Evolutionary conservation across 30 jellyfish, hydroid and myxozoan genomes (phyloP).

Genomic region (Catostylus mosaicus): DNA sequence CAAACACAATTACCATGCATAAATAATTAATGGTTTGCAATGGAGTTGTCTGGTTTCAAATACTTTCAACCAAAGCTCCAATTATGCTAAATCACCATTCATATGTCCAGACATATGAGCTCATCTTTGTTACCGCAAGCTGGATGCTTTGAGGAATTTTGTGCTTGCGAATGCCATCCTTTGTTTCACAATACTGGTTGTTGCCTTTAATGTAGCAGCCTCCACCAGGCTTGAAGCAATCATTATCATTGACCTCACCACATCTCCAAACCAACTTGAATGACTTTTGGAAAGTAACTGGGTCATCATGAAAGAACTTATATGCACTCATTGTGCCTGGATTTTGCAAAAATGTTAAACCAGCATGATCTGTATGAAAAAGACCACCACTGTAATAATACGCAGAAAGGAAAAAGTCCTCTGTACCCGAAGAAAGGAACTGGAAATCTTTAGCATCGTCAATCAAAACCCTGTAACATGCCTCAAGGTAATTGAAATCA

Average conservation of each 20-base stretch:
- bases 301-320: conserved; percentile 85
- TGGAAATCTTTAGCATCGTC: conserved; percentile 58
- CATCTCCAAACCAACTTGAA: conserved; percentile 83
- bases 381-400: conserved; percentile 74
- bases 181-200: conserved; percentile 22
- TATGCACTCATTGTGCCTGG: conserved; percentile 96
- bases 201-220: conserved; percentile 39
- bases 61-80: too few species aligned
- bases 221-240: conserved; percentile 40
- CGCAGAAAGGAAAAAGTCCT: conserved; percentile 86
- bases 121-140: conserved; percentile 47
- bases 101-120: conserved; percentile 86
- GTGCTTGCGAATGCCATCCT: conserved; percentile 15
- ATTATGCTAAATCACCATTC: conserved; percentile 72
- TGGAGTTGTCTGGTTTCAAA: too few species aligned
- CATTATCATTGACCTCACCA: conserved; percentile 69
- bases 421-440: conserved; percentile 88
- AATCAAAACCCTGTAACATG: conserved; percentile 71
- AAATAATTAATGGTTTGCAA: too few species aligned
- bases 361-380: conserved; percentile 82
- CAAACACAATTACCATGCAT: too few species aligned
- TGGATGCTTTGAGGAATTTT: background rate
- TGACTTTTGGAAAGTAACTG: conserved; percentile 60
- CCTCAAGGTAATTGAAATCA: conserved; percentile 78
- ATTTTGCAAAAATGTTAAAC: conserved; percentile 52